Evolutionary conservation across 2,888 invertebrate genomes (phyloP), one percentile per base, ranked within the genome.

Genomic region (Gnatocerus cornutus): DNA sequence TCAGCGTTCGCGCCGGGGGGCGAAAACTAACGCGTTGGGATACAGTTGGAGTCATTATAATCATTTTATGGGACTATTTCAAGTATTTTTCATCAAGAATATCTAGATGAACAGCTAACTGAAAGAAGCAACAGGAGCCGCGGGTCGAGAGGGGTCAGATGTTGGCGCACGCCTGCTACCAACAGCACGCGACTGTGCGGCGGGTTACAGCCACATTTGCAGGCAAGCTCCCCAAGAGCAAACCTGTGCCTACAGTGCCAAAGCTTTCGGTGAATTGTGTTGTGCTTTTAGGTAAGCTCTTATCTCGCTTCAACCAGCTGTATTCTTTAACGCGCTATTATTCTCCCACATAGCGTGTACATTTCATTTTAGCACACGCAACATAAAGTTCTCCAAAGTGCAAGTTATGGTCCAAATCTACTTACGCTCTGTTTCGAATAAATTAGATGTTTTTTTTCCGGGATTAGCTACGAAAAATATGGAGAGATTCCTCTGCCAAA

Each of bases 141-240:
- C 80, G 84, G 83, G 83, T 84, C 82, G 84, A 84, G 84, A 84
- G 85, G 86, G 84, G 86, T 85, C 84, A 85, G 83, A 85, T 84
- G 84, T 85, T 84, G 85, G 85, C 86, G 87, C 85, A 85, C 85
- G 85, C 85, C 79, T 84, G 80, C 82, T 74, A 80, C 79, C 77
- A 80, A 77, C 79, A 82, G 83, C 84, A 83, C 83, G 84, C 85
- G 83, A 81, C 81, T 81, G 82, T 82, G 81, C 79, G 80, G 79
- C 80, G 81, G 80, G 79, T 81, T 80, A 79, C 78, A 76, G 79
- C 81, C 81, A 81, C 82, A 82, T 81, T 83, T 80, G 80, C 77
- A 80, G 79, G 76, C 75, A 80, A 80, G 79, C 80, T 74, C 76
- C 75, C 76, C 67, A 74, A 76, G 75, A 74, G 77, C 76, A 69